These are phyloP conservation scores for Trinorchestia longiramus DNA, from an alignment of 1,140 invertebrate genomes.

Conservation along the genomic window DNA sequence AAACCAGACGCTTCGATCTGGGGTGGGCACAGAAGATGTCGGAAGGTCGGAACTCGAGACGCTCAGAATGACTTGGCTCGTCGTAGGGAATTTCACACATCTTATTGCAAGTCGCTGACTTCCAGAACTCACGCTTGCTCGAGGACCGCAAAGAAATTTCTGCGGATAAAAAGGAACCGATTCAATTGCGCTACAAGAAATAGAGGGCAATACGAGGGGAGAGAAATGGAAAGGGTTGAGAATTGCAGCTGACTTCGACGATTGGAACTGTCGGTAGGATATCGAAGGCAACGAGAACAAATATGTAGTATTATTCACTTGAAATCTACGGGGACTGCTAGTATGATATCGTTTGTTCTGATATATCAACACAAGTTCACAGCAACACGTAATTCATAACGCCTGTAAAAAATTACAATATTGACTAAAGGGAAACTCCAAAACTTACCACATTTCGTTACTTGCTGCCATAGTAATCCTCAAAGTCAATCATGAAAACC, in stretches of 20 bases:
- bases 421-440: background rate
- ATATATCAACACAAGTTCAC: background rate
- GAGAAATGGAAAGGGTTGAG: background rate
- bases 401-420: background rate
- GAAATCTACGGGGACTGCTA: background rate
- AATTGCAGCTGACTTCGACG: background rate
- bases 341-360: background rate
- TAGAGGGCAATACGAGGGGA: background rate
- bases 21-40: slow-evolving; percentile 15
- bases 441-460: background rate
- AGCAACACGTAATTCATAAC: background rate
- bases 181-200: background rate
- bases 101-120: slow-evolving; percentile 42
- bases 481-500: background rate
- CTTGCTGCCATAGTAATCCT: too few relatives aligned
- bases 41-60: slow-evolving; percentile 11
- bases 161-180: background rate
- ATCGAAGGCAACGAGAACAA: background rate
- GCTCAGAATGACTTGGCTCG: background rate
- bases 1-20: slow-evolving; percentile 52
- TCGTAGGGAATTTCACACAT: slow-evolving; percentile 41
- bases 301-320: background rate
- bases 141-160: slow-evolving; percentile 4
- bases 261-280: background rate
- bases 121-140: slow-evolving; percentile 8